Evolutionary conservation across 2,888 invertebrate species (phyloP), one percentile per base, ranked within the genome.

Genomic region (Brassicogethes aeneus): DNA sequence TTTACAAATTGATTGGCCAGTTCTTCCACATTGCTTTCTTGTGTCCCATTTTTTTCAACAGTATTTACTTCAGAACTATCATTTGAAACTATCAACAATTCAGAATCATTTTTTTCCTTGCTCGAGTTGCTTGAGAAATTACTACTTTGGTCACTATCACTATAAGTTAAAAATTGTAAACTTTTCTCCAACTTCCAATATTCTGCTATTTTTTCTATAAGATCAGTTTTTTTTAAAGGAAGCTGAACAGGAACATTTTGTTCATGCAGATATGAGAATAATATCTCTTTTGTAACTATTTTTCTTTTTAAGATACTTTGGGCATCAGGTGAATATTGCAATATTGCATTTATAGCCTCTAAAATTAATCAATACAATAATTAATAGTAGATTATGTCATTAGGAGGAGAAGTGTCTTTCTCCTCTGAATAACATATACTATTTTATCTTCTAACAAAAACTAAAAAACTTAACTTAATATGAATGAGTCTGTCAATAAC

Each of bases 1-100:
- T 70, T 66, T 0, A 70, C 53, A 59, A 79, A 79, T 48, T 75
- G 66, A n/a, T 68, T 54, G 0, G 77, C 75, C 51, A 79, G 59
- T 60, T 33, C 74, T 65, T 16, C 51, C 17, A 39, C 32, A 23
- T 30, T 45, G 33, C 32, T 29, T 37, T 30, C 30, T 14, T 16
- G 34, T 37, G 14, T 13, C 15, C n/a, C n/a, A 10, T 5, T 23
- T 23, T 23, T 16, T 16, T 37, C 36, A 32, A 16, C 17, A n/a
- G n/a, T n/a, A n/a, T n/a, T n/a, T n/a, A n/a, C n/a, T n/a, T n/a
- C 14, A 5, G 32, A 16, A 30, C 17, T 40, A 8, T 42, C 37
- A 2, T 10, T 10, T 8, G 15, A 17, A 15, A 15, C 37, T 15
- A 30, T 13, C 15, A 39, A 17, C 5, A 36, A 30, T 30, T 41